Evolutionary conservation across 2,113 vertebrate genomes (phyloP), one percentile per base, ranked within the genome.

Genomic region (Jacana jacana): DNA sequence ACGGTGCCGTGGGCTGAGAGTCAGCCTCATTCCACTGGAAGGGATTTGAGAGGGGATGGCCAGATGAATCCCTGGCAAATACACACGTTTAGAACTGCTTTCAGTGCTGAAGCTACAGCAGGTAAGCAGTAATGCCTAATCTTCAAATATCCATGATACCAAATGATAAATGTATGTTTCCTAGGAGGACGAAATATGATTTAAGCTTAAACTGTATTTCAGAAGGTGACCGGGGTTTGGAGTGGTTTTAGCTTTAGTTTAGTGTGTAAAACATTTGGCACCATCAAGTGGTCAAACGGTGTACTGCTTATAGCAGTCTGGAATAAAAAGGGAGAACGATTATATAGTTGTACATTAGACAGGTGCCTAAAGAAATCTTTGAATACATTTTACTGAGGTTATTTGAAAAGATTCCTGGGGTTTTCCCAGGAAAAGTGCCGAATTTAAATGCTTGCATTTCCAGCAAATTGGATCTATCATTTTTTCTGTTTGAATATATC

Each of bases 281-380:
- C 96, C 96, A 77, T 88, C 98, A 96, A 85, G 97, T 97, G 97
- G 96, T 96, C 54, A 91, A 94, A 65, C 1, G 2, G 25, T 71
- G 58, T 42, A 97, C 46, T 94, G 87, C 94, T 80, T 28, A 33
- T 22, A 33, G n/a, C 33, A 28, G 15, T 33, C 63, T 76, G 11
- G 19, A 8, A 35, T 58, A 69, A 60, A 58, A 69, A 60, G 73
- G n/a, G 8, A 11, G 28, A 40, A 15, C 25, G 46, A 13, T 58
- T 9, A 4, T 4, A 2, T 6, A 13, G 28, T 14, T 49, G 9
- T 8, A 3, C 58, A 10, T 65, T 48, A 73, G 15, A 87, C 82
- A 61, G 7, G 7, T 73, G 14, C 15, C 18, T 58, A 28, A 78
- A 86, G 17, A 76, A 75, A 70, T 18, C 24, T 82, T 37, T 55